Evolutionary conservation across 2,888 invertebrate species (phyloP).

Genomic region (Drosophila subquinaria): DNA sequence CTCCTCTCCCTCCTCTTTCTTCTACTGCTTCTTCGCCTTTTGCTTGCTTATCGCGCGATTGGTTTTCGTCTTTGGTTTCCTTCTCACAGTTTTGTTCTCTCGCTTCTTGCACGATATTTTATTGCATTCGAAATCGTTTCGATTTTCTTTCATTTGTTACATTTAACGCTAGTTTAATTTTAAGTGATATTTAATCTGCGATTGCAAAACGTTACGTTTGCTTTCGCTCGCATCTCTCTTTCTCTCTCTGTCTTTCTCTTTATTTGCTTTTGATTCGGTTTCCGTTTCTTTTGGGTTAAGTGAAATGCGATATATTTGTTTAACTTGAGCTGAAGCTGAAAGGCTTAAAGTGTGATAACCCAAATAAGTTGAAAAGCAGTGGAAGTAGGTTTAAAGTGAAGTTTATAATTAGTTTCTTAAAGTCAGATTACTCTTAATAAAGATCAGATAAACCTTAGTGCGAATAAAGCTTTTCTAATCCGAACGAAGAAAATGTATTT

Average conservation of each 20-base stretch:
- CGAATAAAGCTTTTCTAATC: not conserved
- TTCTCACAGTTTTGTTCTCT: constrained; percentile 24
- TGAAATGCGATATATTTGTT: constrained; percentile 43
- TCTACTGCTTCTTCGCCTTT: constrained; percentile 1
- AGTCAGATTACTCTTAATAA: too few species aligned
- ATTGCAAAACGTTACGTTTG: constrained; percentile 44
- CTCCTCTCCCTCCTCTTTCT: not conserved
- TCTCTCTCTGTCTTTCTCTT: not conserved
- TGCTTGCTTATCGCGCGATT: constrained; percentile 67
- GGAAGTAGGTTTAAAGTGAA: not conserved
- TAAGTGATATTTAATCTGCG: constrained; percentile 80
- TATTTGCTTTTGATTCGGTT: constrained; percentile 17
- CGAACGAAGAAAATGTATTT: too few species aligned
- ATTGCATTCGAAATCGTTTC: constrained; percentile 76
- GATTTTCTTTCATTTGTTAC: constrained; percentile 80
- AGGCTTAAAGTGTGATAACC: not conserved
- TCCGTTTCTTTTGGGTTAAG: constrained; percentile 18
- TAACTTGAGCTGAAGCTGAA: not conserved
- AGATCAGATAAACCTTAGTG: too few species aligned
- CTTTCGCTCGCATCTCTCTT: constrained; percentile 1
- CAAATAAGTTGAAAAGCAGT: not conserved
- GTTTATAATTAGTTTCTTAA: not conserved
- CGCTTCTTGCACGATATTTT: constrained; percentile 62
- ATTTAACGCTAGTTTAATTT: constrained; percentile 79
- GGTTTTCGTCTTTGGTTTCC: constrained; percentile 63